Conservation (phyloP, 1,140 invertebrate genomes). For the Holotrichia oblita region DNA sequence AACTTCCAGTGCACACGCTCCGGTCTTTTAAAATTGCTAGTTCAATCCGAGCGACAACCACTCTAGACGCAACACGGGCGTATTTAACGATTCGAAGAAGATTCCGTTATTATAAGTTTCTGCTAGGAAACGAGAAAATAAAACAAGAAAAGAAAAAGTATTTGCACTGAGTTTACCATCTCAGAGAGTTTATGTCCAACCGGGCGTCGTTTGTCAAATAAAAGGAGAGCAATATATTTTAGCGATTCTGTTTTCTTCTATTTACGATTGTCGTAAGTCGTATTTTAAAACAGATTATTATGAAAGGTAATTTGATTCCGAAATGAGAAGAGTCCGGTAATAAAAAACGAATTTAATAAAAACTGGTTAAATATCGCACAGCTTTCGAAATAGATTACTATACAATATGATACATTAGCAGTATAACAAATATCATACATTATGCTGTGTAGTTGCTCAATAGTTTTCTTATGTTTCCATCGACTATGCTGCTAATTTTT, state of each 20-base stretch:
- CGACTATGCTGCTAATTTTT: too few relatives aligned
- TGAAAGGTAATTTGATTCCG: too few relatives aligned
- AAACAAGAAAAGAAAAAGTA: not conserved
- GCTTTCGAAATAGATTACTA: too few relatives aligned
- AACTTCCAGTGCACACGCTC: not conserved
- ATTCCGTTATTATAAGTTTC: not conserved
- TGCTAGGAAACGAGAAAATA: not conserved
- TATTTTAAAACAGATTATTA: too few relatives aligned
- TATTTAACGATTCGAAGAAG: constrained; percentile 29
- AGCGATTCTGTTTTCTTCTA: not conserved
- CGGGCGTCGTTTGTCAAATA: not conserved
- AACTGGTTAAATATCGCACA: too few relatives aligned
- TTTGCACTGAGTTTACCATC: not conserved
- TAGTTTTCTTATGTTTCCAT: too few relatives aligned
- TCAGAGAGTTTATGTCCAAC: not conserved
- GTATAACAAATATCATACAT: too few relatives aligned
- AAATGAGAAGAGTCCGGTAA: too few relatives aligned
- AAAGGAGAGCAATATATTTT: not conserved
- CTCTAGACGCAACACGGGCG: not conserved
- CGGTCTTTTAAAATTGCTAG: not conserved
- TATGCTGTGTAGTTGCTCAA: too few relatives aligned
- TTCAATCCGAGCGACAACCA: not conserved
- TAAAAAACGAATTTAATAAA: too few relatives aligned
- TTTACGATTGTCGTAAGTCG: not conserved
- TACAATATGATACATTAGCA: too few relatives aligned